A percentile compares a stretch with the other conserved stretches of the same genome.
Evolutionary conservation across 30 jellyfish, hydroid and myxozoan genomes (phyloP).

Genomic region (Pelagia noctiluca): DNA sequence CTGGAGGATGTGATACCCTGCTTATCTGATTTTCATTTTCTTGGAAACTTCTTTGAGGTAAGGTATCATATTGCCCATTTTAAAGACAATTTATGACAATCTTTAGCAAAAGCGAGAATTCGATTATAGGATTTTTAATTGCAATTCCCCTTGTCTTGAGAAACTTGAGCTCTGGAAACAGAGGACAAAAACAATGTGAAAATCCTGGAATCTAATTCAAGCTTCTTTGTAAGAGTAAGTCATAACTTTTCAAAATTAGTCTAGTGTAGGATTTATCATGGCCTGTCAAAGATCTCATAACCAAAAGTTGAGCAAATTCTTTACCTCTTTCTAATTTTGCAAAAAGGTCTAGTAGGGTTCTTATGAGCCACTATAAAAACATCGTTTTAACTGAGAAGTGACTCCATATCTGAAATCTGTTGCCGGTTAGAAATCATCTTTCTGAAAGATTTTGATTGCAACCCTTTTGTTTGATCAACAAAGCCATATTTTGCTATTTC

Average conservation of each 20-base stretch:
- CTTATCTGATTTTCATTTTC: conserved; percentile 38
- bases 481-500: too few species aligned
- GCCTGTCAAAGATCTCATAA: background rate
- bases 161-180: background rate
- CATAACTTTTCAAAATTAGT: background rate
- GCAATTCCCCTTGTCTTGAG: conserved; percentile 3
- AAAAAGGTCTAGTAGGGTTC: background rate
- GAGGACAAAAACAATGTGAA: conserved; percentile 9
- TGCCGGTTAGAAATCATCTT: too few species aligned
- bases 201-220: background rate
- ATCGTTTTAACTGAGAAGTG: too few species aligned
- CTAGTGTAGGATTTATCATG: background rate
- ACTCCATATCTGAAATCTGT: too few species aligned
- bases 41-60: conserved; percentile 44
- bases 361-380: background rate
- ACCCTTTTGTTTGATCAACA: too few species aligned
- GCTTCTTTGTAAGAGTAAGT: too few species aligned
- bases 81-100: background rate
- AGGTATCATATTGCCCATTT: background rate
- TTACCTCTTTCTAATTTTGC: background rate
- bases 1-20: conserved; percentile 49
- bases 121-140: conserved; percentile 8
- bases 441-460: too few species aligned
- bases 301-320: background rate
- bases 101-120: background rate